Conservation (phyloP, 1,140 invertebrate genomes). For the Luehdorfia chinensis region DNA sequence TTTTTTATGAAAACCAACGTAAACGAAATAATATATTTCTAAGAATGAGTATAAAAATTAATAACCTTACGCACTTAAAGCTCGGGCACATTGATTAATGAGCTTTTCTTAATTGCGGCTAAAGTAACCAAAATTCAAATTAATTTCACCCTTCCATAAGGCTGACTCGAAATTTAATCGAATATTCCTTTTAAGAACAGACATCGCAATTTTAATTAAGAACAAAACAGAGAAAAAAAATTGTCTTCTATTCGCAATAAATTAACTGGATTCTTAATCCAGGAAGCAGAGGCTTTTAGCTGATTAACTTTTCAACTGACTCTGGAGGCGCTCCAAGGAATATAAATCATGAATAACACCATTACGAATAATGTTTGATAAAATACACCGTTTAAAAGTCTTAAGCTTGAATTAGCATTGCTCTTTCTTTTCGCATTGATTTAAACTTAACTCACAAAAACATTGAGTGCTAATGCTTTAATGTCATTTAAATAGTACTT, state of each 20-base stretch:
- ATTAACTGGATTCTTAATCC: slow-evolving; percentile 63
- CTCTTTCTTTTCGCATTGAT: no score
- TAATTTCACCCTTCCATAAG: slow-evolving; percentile 17
- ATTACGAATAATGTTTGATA: slow-evolving; percentile 50
- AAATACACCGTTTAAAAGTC: slow-evolving; percentile 28
- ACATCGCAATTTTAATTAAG: slow-evolving; percentile 17
- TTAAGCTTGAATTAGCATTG: slow-evolving; percentile 3
- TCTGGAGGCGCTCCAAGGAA: slow-evolving; percentile 50
- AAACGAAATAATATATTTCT: no score
- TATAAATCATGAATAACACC: slow-evolving; percentile 54
- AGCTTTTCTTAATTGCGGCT: slow-evolving; percentile 14
- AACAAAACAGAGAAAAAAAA: slow-evolving; percentile 42
- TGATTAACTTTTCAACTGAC: slow-evolving; percentile 65
- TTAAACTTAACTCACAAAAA: no score
- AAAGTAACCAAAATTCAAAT: slow-evolving; percentile 18
- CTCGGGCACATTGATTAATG: slow-evolving; percentile 14
- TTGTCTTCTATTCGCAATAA: slow-evolving; percentile 45
- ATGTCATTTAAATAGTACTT: no score
- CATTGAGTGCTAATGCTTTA: no score
- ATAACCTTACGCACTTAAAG: slow-evolving; percentile 8
- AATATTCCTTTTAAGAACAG: slow-evolving; percentile 14
- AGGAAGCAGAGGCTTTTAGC: slow-evolving; percentile 57
- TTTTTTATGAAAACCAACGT: no score
- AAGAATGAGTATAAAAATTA: slow-evolving; percentile 1
- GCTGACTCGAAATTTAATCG: slow-evolving; percentile 10